Conservation (phyloP, 2,888 invertebrate genomes). For the Trichogramma dendrolimi region DNA sequence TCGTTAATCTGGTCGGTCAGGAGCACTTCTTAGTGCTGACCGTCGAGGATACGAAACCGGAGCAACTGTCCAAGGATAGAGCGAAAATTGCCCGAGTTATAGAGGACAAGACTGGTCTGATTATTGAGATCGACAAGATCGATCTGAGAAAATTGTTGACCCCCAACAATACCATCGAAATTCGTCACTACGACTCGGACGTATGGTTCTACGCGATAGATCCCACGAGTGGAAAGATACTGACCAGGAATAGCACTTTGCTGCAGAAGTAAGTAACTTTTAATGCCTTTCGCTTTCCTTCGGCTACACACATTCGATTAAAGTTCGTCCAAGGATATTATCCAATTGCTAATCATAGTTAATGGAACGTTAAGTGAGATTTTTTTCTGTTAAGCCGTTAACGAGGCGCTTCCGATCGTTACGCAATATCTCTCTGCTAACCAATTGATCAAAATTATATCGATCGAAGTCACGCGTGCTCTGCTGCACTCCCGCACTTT, state of each 20-base stretch:
- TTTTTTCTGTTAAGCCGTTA: no score
- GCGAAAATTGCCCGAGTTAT: conserved; percentile 60
- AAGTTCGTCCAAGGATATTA: no score
- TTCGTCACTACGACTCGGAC: conserved; percentile 69
- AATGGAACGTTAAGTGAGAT: no score
- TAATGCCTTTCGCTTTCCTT: neutral
- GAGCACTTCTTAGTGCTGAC: conserved; percentile 74
- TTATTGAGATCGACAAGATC: conserved; percentile 80
- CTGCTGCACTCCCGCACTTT: no score
- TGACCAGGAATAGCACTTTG: conserved; percentile 67
- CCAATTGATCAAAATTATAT: no score
- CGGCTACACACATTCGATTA: no score
- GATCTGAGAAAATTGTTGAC: conserved; percentile 70
- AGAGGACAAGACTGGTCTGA: conserved; percentile 69
- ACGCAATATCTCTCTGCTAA: no score
- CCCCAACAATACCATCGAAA: conserved; percentile 71
- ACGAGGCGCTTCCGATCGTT: no score
- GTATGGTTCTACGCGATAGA: conserved; percentile 85
- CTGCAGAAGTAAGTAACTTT: conserved; percentile 61
- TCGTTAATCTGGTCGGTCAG: conserved; percentile 75
- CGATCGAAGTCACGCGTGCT: no score
- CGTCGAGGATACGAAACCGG: conserved; percentile 70
- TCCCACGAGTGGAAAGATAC: conserved; percentile 70
- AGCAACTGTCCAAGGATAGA: conserved; percentile 60
- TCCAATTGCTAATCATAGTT: no score